Base-by-base conservation (phyloP, 2,888 invertebrate genomes). In the Cheilosia variabilis region DNA sequence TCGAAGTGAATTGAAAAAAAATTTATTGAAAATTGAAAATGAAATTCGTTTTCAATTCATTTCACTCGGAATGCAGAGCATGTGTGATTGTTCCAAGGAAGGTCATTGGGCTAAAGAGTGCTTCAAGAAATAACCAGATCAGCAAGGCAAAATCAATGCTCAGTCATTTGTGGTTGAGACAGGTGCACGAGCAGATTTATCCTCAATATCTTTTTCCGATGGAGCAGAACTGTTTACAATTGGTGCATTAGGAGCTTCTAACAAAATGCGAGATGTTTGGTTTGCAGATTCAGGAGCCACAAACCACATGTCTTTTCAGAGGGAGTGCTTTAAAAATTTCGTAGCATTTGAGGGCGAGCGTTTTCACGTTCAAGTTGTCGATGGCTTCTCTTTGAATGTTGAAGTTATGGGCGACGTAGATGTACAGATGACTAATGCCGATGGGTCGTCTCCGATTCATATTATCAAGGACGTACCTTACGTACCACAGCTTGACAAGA, bases 261-360 rank as follows among this genome's bases (percentile, higher is more conserved):
- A 62, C n/a, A 82, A 79, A 71, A 69, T 53, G 62, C 63, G 53
- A 27, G 69, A 80, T 60, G 37, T 82, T 60, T 87, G 88, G 87
- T 87, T 81, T 69, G 79, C 88, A 10, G 84, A 87, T 76, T 87
- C 87, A 22, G 76, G 87, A 24, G 88, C 88, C 6, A 88, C 87
- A 24, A 86, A 88, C 62, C 87, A 88, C 53, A 88, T 88, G n/a
- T n/a, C n/a, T n/a, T n/a, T n/a, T n/a, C n/a, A n/a, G n/a, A n/a
- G n/a, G n/a, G n/a, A n/a, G 87, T 75, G 62, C 1, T 87, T 87
- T 52, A 82, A 84, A 75, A 62, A 73, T 31, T 34, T 55, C 13
- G 55, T 62, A 1, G 17, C 37, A 41, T 71, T 60, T 37, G 57
- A 47, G 5, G 15, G 37, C 19, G 50, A 53, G 7, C 47, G 31